A percentile compares a stretch with the other conserved stretches of the same genome.
Conservation (phyloP, 2,113 vertebrate species). For the Pogonocichla stellata region DNA sequence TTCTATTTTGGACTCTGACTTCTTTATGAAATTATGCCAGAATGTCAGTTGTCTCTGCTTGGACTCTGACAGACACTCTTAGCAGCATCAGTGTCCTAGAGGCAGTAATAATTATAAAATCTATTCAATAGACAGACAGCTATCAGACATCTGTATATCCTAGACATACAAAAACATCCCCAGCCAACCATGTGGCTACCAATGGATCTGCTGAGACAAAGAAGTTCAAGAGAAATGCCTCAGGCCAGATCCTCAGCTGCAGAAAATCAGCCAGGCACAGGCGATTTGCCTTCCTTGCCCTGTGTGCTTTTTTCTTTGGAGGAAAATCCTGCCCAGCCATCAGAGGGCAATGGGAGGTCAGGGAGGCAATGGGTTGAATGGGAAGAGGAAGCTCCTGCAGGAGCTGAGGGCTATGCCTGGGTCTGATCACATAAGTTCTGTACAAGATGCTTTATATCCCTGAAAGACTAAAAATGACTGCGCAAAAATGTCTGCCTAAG, state of each 20-base stretch:
- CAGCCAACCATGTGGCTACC: slow-evolving; percentile 63
- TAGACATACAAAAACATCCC: slow-evolving; percentile 61
- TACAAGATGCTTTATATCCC: not conserved
- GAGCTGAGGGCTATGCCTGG: not conserved
- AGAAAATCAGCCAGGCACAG: slow-evolving; percentile 39
- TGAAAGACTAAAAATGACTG: not conserved
- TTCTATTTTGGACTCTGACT: slow-evolving; percentile 24
- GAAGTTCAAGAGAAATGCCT: slow-evolving; percentile 55
- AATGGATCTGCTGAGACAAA: slow-evolving; percentile 51
- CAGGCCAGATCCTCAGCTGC: slow-evolving; percentile 57
- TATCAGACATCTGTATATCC: slow-evolving; percentile 64
- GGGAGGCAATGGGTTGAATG: not conserved
- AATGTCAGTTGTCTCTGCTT: not conserved
- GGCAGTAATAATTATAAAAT: slow-evolving; percentile 39
- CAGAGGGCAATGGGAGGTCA: slow-evolving; percentile 44
- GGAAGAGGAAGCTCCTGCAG: not conserved
- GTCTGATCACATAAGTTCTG: not conserved
- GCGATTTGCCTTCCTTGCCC: not conserved
- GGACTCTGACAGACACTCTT: not conserved
- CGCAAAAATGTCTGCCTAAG: not conserved
- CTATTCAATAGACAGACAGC: slow-evolving; percentile 19
- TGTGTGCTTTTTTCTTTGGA: slow-evolving; percentile 11
- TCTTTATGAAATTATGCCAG: slow-evolving; percentile 4
- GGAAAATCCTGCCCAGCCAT: not conserved
- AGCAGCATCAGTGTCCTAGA: slow-evolving; percentile 44